Conservation (phyloP, 2,113 vertebrate species). For the Hemicordylus capensis region DNA sequence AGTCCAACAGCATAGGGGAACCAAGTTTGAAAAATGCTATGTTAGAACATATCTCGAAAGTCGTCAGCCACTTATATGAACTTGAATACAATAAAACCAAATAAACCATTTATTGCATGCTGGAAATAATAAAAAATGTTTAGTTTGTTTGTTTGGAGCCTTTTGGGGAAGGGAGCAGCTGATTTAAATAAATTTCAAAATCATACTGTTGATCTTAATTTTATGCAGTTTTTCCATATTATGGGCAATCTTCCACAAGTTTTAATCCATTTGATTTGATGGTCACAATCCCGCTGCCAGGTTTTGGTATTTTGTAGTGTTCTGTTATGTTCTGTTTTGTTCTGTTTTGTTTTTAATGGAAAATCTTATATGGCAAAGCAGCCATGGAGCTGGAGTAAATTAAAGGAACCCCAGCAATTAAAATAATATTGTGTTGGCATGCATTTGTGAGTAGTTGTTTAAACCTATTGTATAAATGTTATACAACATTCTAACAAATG, state of each 20-base stretch:
- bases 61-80: background rate
- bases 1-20: background rate
- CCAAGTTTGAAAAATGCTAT: background rate
- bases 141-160: background rate
- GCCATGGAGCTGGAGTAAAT: slow-evolving; percentile 5
- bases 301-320: background rate
- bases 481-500: slow-evolving; percentile 50
- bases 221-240: background rate
- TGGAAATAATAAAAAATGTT: background rate
- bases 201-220: background rate
- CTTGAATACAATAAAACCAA: background rate
- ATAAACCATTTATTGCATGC: background rate
- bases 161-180: background rate
- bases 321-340: background rate
- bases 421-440: slow-evolving; percentile 39
- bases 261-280: background rate
- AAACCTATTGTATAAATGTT: slow-evolving; percentile 35
- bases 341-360: background rate
- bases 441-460: slow-evolving; percentile 36
- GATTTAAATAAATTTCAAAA: background rate
- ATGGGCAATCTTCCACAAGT: background rate
- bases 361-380: slow-evolving; percentile 17
- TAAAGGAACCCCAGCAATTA: slow-evolving; percentile 36
- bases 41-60: background rate
- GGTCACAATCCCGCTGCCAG: background rate